Conservation (phyloP, 2,797 vertebrate species). For the Danio kyathit region DNA sequence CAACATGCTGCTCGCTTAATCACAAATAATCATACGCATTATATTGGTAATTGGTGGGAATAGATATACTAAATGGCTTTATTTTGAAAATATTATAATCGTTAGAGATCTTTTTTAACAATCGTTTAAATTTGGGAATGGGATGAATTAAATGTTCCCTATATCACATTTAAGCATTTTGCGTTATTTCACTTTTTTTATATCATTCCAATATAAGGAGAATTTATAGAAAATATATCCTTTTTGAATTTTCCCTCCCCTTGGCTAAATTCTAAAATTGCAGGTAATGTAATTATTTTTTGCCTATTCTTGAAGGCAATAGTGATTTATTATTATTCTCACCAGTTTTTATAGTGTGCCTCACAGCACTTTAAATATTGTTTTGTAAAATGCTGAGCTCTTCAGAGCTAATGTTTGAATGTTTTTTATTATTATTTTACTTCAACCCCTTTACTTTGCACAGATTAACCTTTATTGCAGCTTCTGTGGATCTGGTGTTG, state of each 20-base stretch:
- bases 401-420: conserved; percentile 1
- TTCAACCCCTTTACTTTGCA: not conserved
- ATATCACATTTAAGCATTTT: no score
- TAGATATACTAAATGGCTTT: not conserved
- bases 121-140: no score
- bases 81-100: no score
- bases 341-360: not conserved
- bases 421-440: not conserved
- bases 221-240: no score
- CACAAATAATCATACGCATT: not conserved
- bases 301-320: not conserved
- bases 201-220: no score
- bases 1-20: not conserved
- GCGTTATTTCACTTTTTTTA: no score
- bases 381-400: not conserved
- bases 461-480: not conserved
- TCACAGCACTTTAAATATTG: not conserved
- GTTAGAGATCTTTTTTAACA: no score
- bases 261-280: not conserved
- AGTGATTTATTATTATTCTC: conserved; percentile 3
- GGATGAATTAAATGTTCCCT: no score
- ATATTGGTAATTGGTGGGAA: not conserved
- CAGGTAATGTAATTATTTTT: not conserved
- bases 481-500: not conserved
- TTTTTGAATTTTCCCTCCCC: not conserved